Base-by-base conservation (phyloP, 2,113 vertebrate species). In the Glareola pratincola region DNA sequence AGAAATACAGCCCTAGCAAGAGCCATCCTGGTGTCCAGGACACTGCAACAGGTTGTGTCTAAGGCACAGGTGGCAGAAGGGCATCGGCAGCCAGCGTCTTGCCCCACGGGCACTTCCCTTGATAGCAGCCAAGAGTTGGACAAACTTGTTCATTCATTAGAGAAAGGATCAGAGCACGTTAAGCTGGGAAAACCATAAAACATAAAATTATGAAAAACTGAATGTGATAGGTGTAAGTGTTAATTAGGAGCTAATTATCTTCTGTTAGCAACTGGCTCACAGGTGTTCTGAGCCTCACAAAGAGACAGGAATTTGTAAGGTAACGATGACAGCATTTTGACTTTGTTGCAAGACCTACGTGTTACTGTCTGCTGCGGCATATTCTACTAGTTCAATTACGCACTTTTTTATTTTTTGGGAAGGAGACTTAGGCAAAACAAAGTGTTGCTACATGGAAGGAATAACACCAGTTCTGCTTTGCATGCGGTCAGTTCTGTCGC, bases 201-300 rank as follows among this genome's bases (percentile, higher is more conserved):
- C 62, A 30, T 69, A 43, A 89, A 43, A 80, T 77, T 18, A n/a
- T 36, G 21, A 29, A 56, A 92, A 94, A 43, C 10, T 68, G 22
- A 56, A 67, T 77, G 32, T 54, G 54, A 34, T 41, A 41, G 41
- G 19, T 80, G 18, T 48, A 41, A 48, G 59, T 75, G 59, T 66
- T 94, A 91, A 84, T 81, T 57, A 76, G 72, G 54, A 86, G 45
- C 12, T 74, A 74, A 77, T 94, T 80, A 45, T 50, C 17, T n/a
- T 84, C 45, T 57, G 50, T 39, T 60, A 69, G 27, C 8, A 39
- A 27, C 53, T 84, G 83, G 60, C 29, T 83, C 71, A 24, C 34
- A 47, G 75, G 16, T 76, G 50, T 80, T 80, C 59, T 53, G 23
- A 94, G 72, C 16, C 45, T 91, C 48, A 59, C 26, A 67, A 43